Percentiles rank a stretch among this genome's conserved stretches.
These are phyloP conservation scores for Camelus dromedarius DNA, from an alignment of 2,113 vertebrate genomes.

Conservation along the genomic window DNA sequence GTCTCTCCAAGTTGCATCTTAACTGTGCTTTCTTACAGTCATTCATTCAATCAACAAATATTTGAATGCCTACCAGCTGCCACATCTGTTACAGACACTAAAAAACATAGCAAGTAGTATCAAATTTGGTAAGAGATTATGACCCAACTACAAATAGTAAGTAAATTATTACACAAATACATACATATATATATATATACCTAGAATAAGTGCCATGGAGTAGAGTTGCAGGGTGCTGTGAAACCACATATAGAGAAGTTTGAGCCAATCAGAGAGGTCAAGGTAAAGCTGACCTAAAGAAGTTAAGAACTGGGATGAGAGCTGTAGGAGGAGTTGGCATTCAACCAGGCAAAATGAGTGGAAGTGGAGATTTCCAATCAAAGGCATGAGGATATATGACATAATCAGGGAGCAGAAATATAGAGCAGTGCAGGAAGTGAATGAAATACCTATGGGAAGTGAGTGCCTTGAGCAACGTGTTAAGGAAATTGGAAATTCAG, in stretches of 20 bases:
- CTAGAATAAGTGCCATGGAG: neutral
- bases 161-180: neutral
- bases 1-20: neutral
- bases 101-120: neutral
- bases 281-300: neutral
- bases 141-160: neutral
- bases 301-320: neutral
- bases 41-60: neutral
- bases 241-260: neutral
- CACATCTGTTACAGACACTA: neutral
- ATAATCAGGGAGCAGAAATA: neutral
- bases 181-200: neutral
- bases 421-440: neutral
- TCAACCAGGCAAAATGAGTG: neutral
- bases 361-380: neutral
- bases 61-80: neutral
- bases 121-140: neutral
- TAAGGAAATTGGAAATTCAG: neutral
- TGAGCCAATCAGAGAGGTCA: neutral
- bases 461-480: neutral
- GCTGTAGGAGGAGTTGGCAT: neutral
- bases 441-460: neutral
- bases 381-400: neutral
- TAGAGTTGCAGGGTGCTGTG: neutral
- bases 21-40: neutral